phyloP scores from a whole-genome alignment of 2,113 vertebrate genomes.

The Tetrax tetrax region DNA sequence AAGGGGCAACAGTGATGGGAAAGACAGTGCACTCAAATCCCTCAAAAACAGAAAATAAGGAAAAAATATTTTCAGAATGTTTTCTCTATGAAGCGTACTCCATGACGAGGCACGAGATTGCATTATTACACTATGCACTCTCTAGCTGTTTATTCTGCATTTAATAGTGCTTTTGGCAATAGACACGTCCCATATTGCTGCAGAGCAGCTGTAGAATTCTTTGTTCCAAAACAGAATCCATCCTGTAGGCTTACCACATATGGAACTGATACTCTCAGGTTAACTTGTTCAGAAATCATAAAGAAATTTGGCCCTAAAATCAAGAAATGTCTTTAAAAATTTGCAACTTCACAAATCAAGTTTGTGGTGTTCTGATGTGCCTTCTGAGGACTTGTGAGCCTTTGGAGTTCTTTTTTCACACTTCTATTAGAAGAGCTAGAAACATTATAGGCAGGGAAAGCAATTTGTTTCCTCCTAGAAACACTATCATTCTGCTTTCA shows the following conservation, averaged over 20 bases:
- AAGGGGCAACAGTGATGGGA: background rate
- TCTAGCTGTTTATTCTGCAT: background rate
- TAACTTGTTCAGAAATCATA: background rate
- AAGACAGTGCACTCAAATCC: background rate
- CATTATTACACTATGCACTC: background rate
- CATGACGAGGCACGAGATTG: background rate
- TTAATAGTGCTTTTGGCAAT: background rate
- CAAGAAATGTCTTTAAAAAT: background rate
- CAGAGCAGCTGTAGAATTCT: background rate
- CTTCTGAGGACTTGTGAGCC: background rate
- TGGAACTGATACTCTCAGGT: background rate
- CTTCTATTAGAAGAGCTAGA: background rate
- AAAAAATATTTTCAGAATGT: background rate
- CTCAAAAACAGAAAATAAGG: background rate
- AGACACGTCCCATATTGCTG: background rate
- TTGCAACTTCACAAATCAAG: background rate
- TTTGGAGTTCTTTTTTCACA: background rate
- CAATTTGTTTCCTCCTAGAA: background rate
- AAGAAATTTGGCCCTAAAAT: background rate
- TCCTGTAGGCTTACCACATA: background rate
- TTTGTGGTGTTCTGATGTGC: background rate
- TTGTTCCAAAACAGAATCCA: background rate
- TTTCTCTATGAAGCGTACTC: background rate
- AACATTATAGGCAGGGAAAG: background rate
- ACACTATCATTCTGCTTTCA: background rate